Conservation (phyloP, 2,797 vertebrate genomes). For the Helicolenus hilgendorfi region DNA sequence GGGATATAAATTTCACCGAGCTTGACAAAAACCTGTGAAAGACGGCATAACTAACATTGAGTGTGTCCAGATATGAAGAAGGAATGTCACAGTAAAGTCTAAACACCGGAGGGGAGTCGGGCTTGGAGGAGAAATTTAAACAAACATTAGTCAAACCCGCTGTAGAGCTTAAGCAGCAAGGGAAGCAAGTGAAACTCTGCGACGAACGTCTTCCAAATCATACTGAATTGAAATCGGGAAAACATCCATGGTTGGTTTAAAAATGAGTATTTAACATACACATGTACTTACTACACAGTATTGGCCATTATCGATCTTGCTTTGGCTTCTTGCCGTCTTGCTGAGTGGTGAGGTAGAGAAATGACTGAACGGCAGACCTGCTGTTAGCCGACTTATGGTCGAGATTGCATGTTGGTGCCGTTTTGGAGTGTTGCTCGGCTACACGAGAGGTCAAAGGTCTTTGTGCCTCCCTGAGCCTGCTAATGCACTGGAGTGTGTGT, state of each 20-base stretch:
- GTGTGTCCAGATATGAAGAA: slow-evolving; percentile 70
- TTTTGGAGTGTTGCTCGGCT: slow-evolving; percentile 30
- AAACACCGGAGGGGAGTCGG: slow-evolving; percentile 71
- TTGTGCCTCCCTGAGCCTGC: slow-evolving; percentile 78
- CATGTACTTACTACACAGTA: slow-evolving; percentile 13
- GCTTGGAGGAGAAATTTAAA: slow-evolving; percentile 69
- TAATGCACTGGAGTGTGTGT: slow-evolving; percentile 63
- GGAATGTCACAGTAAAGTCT: slow-evolving; percentile 71
- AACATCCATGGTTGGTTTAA: slow-evolving; percentile 11
- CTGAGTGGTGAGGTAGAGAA: slow-evolving; percentile 83
- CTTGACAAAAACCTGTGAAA: slow-evolving; percentile 64
- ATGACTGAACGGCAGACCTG: slow-evolving; percentile 49
- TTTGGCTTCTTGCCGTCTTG: slow-evolving; percentile 65
- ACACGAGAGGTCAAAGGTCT: slow-evolving; percentile 73
- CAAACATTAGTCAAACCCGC: slow-evolving; percentile 68
- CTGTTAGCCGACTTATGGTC: slow-evolving; percentile 27
- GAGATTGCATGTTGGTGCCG: slow-evolving; percentile 26
- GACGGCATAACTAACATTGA: slow-evolving; percentile 40
- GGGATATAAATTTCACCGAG: slow-evolving; percentile 49
- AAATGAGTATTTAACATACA: slow-evolving; percentile 22
- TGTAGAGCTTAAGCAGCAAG: slow-evolving; percentile 9
- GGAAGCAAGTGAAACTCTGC: slow-evolving; percentile 19
- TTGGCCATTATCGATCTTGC: slow-evolving; percentile 38
- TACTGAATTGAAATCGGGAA: slow-evolving; percentile 6
- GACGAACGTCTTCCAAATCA: slow-evolving; percentile 15